Base-by-base conservation (phyloP, 23 tunicate species). In the Trididemnum clinides region DNA sequence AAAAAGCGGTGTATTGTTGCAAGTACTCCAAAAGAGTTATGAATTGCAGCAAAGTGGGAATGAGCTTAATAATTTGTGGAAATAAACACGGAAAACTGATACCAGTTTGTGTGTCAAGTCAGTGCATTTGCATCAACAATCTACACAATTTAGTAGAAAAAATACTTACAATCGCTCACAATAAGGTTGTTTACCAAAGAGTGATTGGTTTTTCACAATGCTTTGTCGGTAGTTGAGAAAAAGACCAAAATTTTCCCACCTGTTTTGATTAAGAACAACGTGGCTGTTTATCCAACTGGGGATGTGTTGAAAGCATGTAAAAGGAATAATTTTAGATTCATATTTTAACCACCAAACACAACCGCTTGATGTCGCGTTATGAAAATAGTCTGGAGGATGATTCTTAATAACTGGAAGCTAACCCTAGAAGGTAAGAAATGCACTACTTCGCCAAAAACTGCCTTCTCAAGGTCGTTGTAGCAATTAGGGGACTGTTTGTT, bases 21-120 rank as follows among this genome's bases (percentile, higher is more conserved):
- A 10, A 69, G 38, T 5, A 69, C 22, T 37, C 75, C 6, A 37
- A 69, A 30, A 18, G 75, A 10, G 36, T 69, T 31, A 69, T 69
- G 7, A 69, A 69, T 33, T 69, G 37, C 36, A 69, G 38, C 32
- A 69, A 28, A 23, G 38, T 69, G 29, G 75, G 36, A 31, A 69
- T 23, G n/a, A 69, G 75, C 32, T 69, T 69, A 69, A 69, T 69
- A 37, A 29, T 69, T 23, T 69, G 75, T 69, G 75, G 75, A 29
- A 69, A 69, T 69, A 10, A 35, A 4, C 10, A 31, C 6, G 75
- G 38, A 20, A 3, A 69, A 69, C 30, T 69, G 36, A 69, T 69
- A 37, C 36, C 75, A 30, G 75, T 33, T 2, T 69, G 32, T 69
- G 75, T 69, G 10, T 69, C 10, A 28, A 27, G 32, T 69, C 34